phyloP scores from a whole-genome alignment of 2,797 vertebrate species.

The Urosaurus nigricauda region DNA sequence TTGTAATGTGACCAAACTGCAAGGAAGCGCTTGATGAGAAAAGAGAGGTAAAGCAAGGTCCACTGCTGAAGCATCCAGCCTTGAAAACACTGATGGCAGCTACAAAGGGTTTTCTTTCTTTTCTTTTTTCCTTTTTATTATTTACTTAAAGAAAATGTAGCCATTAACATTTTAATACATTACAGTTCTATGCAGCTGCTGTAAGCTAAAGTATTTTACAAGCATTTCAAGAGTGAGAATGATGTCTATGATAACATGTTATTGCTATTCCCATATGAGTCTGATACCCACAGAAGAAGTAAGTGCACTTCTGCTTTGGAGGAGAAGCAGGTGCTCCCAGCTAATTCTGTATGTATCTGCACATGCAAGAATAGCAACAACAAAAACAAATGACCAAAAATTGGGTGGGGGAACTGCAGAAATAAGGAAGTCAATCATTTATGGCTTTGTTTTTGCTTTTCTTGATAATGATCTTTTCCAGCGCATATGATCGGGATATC shows the following conservation, averaged over 20 bases:
- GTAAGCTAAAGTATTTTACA: constrained; percentile 76
- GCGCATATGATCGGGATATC: constrained; percentile 81
- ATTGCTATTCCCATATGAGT: constrained; percentile 70
- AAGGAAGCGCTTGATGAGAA: constrained; percentile 64
- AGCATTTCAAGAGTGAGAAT: constrained; percentile 70
- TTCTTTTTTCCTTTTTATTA: background rate
- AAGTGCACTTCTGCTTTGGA: constrained; percentile 35
- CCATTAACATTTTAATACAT: constrained; percentile 69
- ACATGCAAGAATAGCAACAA: constrained; percentile 75
- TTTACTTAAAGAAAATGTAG: constrained; percentile 67
- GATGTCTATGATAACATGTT: constrained; percentile 60
- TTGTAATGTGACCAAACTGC: constrained; percentile 68
- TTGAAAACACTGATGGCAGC: constrained; percentile 61
- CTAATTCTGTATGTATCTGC: constrained; percentile 62
- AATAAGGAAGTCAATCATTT: constrained; percentile 62
- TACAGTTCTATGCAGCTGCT: constrained; percentile 59
- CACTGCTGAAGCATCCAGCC: constrained; percentile 60
- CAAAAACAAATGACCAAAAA: constrained; percentile 48
- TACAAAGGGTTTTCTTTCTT: constrained; percentile 53
- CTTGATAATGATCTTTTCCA: constrained; percentile 87
- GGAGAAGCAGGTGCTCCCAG: constrained; percentile 47
- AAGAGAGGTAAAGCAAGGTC: constrained; percentile 44
- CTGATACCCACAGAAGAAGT: constrained; percentile 59
- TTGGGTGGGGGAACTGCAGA: background rate
- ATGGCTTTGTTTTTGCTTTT: constrained; percentile 78